These are phyloP conservation scores for Pemphredon lugubris DNA, from an alignment of 2,888 invertebrate species.

Conservation along the genomic window DNA sequence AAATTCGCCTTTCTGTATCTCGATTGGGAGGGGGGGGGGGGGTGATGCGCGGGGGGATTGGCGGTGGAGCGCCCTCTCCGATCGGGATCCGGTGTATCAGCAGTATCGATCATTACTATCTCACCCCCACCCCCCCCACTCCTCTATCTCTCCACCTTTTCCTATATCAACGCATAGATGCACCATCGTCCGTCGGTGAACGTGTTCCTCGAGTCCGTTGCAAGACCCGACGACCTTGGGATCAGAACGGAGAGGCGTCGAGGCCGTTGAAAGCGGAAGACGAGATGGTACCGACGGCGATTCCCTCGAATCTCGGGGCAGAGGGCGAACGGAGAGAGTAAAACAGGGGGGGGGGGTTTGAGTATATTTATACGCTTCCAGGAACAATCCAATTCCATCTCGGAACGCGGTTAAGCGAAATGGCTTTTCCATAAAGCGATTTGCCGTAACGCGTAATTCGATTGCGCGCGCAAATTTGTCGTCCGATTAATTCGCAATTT, in stretches of 20 bases:
- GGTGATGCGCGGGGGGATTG: too few species aligned
- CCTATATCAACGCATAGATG: conserved; percentile 16
- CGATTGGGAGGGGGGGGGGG: conserved; percentile 17
- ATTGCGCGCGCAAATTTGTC: not conserved
- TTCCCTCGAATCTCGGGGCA: not conserved
- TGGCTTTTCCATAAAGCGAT: not conserved
- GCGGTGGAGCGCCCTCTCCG: too few species aligned
- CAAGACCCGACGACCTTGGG: conserved; percentile 50
- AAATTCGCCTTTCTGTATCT: conserved; percentile 42
- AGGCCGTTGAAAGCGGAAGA: too few species aligned
- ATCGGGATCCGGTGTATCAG: conserved; percentile 59
- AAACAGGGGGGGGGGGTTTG: too few species aligned
- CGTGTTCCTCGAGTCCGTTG: conserved; percentile 29
- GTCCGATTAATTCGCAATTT: not conserved
- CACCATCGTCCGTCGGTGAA: conserved; percentile 14
- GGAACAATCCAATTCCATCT: conserved; percentile 2
- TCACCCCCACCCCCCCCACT: conserved; percentile 1
- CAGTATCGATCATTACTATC: conserved; percentile 64
- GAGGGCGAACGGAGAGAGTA: too few species aligned
- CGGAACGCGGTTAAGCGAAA: not conserved
- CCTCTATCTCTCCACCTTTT: not conserved
- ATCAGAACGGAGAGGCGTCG: conserved; percentile 18
- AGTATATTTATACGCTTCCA: not conserved
- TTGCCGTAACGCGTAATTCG: not conserved
- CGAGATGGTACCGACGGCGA: conserved; percentile 50